A percentile compares a stretch with the other conserved stretches of the same genome.
These are phyloP conservation scores for Micropoecilia bifurca DNA, from an alignment of 2,797 vertebrate genomes.

Conservation along the genomic window DNA sequence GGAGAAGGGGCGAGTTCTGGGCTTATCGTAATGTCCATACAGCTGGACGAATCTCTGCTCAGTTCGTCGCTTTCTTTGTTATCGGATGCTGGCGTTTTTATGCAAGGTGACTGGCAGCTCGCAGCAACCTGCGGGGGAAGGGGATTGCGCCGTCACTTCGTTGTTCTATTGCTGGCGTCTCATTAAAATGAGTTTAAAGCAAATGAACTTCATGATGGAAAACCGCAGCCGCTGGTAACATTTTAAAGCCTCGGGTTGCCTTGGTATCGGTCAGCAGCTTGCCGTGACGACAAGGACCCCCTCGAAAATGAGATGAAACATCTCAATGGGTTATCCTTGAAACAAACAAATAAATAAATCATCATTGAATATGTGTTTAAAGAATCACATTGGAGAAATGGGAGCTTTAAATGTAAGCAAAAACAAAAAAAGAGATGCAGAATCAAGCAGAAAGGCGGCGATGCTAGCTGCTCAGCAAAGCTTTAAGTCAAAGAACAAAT, in stretches of 20 bases:
- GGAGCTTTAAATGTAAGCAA: background rate
- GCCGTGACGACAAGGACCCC: too few species aligned
- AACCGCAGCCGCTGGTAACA: background rate
- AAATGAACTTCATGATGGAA: background rate
- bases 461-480: conserved; percentile 29
- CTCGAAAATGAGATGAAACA: too few species aligned
- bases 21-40: background rate
- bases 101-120: background rate
- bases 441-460: background rate
- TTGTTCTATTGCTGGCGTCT: background rate
- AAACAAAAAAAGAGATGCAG: background rate
- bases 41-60: background rate
- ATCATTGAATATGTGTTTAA: background rate
- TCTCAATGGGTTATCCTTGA: too few species aligned
- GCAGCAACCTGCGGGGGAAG: background rate
- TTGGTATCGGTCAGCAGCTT: background rate
- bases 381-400: background rate
- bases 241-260: background rate
- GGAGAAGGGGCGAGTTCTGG: background rate
- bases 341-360: background rate
- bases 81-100: background rate
- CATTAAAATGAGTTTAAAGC: background rate
- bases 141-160: background rate
- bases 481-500: conserved; percentile 29
- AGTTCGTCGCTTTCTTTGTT: background rate